phyloP scores from a whole-genome alignment of 2,888 invertebrate species.

The Miltochrista miniata region DNA sequence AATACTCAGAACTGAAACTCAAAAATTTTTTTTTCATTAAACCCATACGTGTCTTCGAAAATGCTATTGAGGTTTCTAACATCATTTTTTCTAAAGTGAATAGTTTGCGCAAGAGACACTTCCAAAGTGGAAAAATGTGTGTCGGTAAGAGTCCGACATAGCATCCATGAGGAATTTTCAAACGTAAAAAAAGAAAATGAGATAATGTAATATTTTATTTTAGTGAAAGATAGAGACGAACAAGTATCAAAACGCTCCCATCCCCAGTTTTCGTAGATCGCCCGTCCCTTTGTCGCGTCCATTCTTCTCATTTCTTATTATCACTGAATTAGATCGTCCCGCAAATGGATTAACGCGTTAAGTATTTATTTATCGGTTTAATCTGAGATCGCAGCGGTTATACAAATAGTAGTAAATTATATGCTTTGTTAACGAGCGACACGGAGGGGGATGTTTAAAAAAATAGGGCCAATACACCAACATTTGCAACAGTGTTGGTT shows the following conservation, averaged over 20 bases:
- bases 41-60: too few species aligned
- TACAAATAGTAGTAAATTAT: slow-evolving; percentile 76
- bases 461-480: not conserved
- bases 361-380: slow-evolving; percentile 79
- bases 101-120: too few species aligned
- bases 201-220: too few species aligned
- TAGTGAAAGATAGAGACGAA: too few species aligned
- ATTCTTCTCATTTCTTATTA: slow-evolving; percentile 62
- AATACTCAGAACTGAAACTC: too few species aligned
- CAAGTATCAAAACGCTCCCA: slow-evolving; percentile 44
- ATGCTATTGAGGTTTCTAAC: too few species aligned
- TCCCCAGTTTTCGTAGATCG: slow-evolving; percentile 7
- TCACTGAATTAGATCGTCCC: slow-evolving; percentile 66
- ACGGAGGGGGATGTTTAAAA: slow-evolving; percentile 16
- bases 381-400: slow-evolving; percentile 69
- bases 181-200: too few species aligned
- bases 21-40: too few species aligned
- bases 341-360: slow-evolving; percentile 76
- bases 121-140: too few species aligned
- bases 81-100: too few species aligned
- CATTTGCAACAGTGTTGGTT: not conserved
- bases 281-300: slow-evolving; percentile 45
- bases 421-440: slow-evolving; percentile 57
- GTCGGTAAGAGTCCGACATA: too few species aligned
- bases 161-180: too few species aligned